A percentile compares a stretch with the other conserved stretches of the same genome.
Evolutionary conservation across 2,797 vertebrate genomes (phyloP).

Genomic region (Odontamblyopus rebecca): DNA sequence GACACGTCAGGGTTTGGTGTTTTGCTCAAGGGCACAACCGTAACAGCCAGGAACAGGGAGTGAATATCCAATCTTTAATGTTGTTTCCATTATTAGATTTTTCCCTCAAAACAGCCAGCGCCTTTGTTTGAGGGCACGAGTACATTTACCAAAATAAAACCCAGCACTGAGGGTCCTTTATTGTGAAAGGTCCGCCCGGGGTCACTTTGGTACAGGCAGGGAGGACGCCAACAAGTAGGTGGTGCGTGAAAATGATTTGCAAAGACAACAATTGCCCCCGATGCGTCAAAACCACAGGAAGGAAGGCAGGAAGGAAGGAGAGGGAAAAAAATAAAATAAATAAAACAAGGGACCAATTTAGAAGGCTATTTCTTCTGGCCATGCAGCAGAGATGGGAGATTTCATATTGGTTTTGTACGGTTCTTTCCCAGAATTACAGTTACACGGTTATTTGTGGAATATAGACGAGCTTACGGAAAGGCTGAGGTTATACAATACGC

Average conservation of each 20-base stretch:
- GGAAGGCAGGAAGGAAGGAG: slow-evolving; percentile 21
- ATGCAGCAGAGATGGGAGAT: slow-evolving; percentile 8
- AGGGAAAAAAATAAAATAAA: background rate
- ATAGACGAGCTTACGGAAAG: background rate
- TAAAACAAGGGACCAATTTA: slow-evolving; percentile 29
- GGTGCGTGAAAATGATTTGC: slow-evolving; percentile 56
- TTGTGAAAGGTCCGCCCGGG: slow-evolving; percentile 19
- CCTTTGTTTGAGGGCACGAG: no score
- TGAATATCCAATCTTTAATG: no score
- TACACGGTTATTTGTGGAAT: background rate
- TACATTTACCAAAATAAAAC: background rate
- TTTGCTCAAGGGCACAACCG: no score
- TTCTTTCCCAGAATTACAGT: background rate
- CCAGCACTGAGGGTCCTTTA: slow-evolving; percentile 48
- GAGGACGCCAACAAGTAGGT: slow-evolving; percentile 42
- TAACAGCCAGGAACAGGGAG: no score
- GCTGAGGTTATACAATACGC: background rate
- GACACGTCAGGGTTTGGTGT: no score
- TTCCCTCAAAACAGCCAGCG: no score
- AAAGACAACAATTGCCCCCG: slow-evolving; percentile 38
- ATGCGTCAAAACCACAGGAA: slow-evolving; percentile 25
- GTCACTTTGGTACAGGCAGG: slow-evolving; percentile 28
- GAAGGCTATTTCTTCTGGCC: slow-evolving; percentile 41
- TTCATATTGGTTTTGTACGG: background rate
- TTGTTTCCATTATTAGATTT: no score